Evolutionary conservation across 2,797 vertebrate genomes (phyloP).

Genomic region (Semotilus atromaculatus): DNA sequence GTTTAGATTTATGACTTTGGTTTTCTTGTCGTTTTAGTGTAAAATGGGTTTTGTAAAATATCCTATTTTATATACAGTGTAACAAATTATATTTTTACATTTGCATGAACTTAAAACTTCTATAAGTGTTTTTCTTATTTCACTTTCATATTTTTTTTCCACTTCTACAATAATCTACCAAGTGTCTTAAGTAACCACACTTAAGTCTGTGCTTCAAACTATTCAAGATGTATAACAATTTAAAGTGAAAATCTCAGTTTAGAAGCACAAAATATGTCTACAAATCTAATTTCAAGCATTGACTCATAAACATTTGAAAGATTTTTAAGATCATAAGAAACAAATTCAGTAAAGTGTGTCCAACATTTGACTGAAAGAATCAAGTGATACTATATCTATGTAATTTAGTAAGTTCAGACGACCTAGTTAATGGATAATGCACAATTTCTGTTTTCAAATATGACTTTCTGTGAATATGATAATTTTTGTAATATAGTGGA

Average conservation of each 20-base stretch:
- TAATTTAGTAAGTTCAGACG: not conserved
- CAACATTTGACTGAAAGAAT: not conserved
- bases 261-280: not conserved
- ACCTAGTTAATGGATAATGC: not conserved
- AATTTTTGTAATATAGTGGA: not conserved
- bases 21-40: not conserved
- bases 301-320: not conserved
- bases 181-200: not conserved
- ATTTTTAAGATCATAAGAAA: not conserved
- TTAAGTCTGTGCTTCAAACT: no score
- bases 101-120: no score
- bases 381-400: not conserved
- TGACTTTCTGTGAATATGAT: not conserved
- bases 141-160: no score
- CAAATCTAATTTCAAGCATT: not conserved
- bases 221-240: no score
- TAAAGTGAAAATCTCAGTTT: not conserved
- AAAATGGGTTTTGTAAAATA: no score
- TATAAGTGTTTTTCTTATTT: no score
- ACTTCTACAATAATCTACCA: no score
- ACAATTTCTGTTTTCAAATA: not conserved
- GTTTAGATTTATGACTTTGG: not conserved
- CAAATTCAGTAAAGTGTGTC: not conserved
- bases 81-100: no score
- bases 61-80: no score